phyloP scores from a whole-genome alignment of 2,888 invertebrate genomes.

The Sisyra terminalis region DNA sequence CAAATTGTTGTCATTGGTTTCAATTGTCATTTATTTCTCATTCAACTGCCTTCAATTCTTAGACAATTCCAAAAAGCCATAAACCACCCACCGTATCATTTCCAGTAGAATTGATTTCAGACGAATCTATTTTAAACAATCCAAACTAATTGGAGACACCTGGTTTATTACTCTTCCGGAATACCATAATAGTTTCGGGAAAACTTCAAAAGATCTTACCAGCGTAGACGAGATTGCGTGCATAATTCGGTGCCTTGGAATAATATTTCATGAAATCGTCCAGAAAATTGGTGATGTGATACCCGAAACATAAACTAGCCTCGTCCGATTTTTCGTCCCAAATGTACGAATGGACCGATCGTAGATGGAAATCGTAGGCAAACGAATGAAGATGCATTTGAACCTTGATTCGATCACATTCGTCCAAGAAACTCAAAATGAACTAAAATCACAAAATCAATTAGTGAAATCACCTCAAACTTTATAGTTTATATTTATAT shows the following conservation, averaged over 20 bases:
- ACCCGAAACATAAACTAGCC: conserved; percentile 35
- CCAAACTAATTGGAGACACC: background rate
- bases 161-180: background rate
- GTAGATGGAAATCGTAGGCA: conserved; percentile 58
- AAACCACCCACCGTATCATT: no score
- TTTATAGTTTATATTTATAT: no score
- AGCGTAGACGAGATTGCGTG: conserved; percentile 52
- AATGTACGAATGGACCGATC: conserved; percentile 47
- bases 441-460: conserved; percentile 26
- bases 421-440: conserved; percentile 43
- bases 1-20: no score
- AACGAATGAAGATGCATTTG: conserved; percentile 62
- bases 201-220: conserved; percentile 26
- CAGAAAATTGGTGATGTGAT: conserved; percentile 55
- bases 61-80: no score
- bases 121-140: no score
- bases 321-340: conserved; percentile 32
- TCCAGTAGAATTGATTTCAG: no score
- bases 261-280: conserved; percentile 64
- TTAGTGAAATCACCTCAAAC: background rate
- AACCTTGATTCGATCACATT: conserved; percentile 51
- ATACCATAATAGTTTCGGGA: background rate
- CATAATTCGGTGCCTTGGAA: conserved; percentile 58
- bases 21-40: no score
- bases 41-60: no score